Conservation (phyloP, 35 echinoderm and acorn worm species). For the Heliocidaris tuberculata region DNA sequence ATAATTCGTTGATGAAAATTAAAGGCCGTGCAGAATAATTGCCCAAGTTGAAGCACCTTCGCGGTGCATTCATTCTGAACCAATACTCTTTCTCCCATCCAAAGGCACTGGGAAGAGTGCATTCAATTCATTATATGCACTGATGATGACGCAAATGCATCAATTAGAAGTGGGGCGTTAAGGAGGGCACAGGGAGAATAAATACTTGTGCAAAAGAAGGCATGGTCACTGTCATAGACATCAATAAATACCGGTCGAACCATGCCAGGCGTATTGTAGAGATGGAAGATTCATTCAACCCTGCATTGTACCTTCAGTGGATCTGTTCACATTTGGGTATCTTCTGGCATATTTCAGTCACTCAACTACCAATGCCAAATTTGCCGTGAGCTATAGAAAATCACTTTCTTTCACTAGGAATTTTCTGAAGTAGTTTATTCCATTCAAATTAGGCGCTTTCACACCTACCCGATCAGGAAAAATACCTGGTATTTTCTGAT, state of each 20-base stretch:
- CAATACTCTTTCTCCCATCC: not conserved
- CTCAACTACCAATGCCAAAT: not conserved
- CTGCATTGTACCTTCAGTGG: not conserved
- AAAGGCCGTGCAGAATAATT: not conserved
- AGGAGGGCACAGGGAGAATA: not conserved
- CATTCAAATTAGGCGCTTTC: too few relatives aligned
- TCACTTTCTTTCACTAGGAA: not conserved
- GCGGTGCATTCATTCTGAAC: not conserved
- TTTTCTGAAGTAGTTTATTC: too few relatives aligned
- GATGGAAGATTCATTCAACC: not conserved
- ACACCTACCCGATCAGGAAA: too few relatives aligned
- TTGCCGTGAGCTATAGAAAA: not conserved
- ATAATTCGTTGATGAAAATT: not conserved
- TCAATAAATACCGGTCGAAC: slow-evolving; percentile 7
- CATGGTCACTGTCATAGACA: slow-evolving; percentile 7
- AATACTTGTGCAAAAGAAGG: slow-evolving; percentile 5
- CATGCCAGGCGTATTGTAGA: not conserved
- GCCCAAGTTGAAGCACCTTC: not conserved
- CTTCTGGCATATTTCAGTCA: not conserved
- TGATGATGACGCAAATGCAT: slow-evolving; percentile 35
- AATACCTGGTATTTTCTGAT: too few relatives aligned
- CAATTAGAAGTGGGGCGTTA: slow-evolving; percentile 36
- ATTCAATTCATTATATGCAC: slow-evolving; percentile 41
- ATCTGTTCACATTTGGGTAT: not conserved
- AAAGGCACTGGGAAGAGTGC: not conserved